Conservation (phyloP, 2,797 vertebrate species). For the Odontamblyopus lacepedii region DNA sequence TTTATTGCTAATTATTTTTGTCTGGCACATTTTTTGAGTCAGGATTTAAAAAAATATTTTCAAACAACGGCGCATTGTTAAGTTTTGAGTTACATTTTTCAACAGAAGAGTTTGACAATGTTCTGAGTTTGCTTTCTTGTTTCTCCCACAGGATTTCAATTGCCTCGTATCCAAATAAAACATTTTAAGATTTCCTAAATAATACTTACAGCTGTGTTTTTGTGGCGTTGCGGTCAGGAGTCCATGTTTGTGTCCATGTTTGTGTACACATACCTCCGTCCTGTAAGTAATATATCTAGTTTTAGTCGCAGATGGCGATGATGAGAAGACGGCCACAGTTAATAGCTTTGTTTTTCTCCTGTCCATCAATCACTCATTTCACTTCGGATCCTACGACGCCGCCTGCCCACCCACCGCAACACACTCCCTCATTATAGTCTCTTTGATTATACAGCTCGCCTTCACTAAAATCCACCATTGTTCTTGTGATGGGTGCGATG, state of each 20-base stretch:
- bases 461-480: slow-evolving; percentile 24
- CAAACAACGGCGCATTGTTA: neutral
- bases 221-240: neutral
- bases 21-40: neutral
- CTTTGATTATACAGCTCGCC: slow-evolving; percentile 26
- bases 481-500: slow-evolving; percentile 26
- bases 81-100: neutral
- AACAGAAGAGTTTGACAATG: neutral
- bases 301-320: slow-evolving; percentile 12
- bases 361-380: slow-evolving; percentile 26
- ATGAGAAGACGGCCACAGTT: slow-evolving; percentile 12
- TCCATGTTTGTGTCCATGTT: slow-evolving; percentile 21
- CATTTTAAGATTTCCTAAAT: slow-evolving; percentile 27
- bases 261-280: slow-evolving; percentile 50
- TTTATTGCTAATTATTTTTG: too few species aligned
- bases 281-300: slow-evolving; percentile 24
- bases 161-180: neutral
- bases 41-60: neutral
- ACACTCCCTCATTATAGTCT: slow-evolving; percentile 26
- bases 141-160: neutral
- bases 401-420: slow-evolving; percentile 22
- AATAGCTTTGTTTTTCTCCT: slow-evolving; percentile 19
- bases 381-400: slow-evolving; percentile 2
- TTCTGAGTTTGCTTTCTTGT: neutral
- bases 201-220: slow-evolving; percentile 30